These are phyloP conservation scores for Limnephilus auricula DNA, from an alignment of 2,888 invertebrate genomes.

Conservation along the genomic window DNA sequence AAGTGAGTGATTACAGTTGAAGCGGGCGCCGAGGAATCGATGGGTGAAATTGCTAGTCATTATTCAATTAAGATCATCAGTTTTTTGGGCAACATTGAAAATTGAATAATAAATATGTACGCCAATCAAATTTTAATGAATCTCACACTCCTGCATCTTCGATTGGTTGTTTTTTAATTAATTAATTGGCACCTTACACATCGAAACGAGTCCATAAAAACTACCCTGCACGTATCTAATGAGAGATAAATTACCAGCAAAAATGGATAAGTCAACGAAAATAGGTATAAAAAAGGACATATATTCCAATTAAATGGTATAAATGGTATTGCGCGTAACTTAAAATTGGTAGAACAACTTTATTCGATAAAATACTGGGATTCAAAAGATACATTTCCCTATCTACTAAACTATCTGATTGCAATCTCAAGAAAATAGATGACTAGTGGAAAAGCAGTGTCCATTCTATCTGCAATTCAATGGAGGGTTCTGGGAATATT, in stretches of 20 bases:
- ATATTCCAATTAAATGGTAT: neutral
- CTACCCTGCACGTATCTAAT: neutral
- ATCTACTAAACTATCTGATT: neutral
- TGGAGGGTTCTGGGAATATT: neutral
- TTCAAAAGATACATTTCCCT: too few species aligned
- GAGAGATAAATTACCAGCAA: too few species aligned
- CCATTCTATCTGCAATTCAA: neutral
- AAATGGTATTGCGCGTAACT: neutral
- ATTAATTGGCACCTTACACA: too few species aligned
- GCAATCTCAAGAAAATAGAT: neutral
- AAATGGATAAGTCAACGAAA: too few species aligned
- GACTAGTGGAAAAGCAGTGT: neutral
- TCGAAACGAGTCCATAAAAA: neutral
- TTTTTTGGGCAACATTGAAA: constrained; percentile 30
- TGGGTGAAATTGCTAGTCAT: constrained; percentile 25
- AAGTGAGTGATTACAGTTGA: neutral
- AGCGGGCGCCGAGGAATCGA: constrained; percentile 15
- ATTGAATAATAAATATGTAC: constrained; percentile 14
- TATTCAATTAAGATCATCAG: constrained; percentile 41
- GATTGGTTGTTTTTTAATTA: neutral
- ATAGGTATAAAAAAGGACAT: too few species aligned
- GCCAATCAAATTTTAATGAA: neutral
- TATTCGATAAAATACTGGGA: neutral
- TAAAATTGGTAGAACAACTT: neutral
- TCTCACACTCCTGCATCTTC: neutral